Conservation (phyloP, 92 coral and sea anemone genomes). For the Montipora capitata region DNA sequence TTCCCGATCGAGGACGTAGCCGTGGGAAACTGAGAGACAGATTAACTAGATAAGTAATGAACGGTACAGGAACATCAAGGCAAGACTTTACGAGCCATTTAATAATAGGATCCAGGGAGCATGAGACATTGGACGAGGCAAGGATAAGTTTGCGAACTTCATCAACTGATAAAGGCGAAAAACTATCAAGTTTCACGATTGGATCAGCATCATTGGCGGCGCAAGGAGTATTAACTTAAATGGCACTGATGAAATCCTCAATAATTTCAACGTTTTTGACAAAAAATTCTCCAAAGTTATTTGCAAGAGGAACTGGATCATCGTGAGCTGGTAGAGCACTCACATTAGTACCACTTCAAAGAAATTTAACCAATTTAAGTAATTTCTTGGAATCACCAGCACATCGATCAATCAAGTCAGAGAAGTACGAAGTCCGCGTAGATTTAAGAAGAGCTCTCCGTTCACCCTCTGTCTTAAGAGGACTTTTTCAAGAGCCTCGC, state of each 20-base stretch:
- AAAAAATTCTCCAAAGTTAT: constrained; percentile 53
- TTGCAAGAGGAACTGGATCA: constrained; percentile 47
- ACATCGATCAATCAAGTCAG: no score
- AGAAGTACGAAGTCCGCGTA: no score
- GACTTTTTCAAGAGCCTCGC: no score
- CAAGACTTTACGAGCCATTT: no score
- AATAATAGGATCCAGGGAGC: constrained; percentile 1
- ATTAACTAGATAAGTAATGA: neutral
- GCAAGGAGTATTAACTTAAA: constrained; percentile 26
- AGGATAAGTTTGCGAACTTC: neutral
- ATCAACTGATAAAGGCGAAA: constrained; percentile 17
- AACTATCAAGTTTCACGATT: neutral
- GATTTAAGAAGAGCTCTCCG: no score
- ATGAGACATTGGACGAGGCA: constrained; percentile 9
- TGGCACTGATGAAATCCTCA: constrained; percentile 29
- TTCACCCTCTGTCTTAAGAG: no score
- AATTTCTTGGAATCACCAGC: neutral
- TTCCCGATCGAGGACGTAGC: neutral
- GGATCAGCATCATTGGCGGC: constrained; percentile 1
- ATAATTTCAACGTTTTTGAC: constrained; percentile 45
- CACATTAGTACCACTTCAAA: no score
- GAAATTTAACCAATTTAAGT: neutral
- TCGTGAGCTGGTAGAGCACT: constrained; percentile 27
- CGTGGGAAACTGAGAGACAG: constrained; percentile 2
- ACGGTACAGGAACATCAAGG: neutral